Conservation (phyloP, 2,888 invertebrate species). For the Creontiades dilutus region DNA sequence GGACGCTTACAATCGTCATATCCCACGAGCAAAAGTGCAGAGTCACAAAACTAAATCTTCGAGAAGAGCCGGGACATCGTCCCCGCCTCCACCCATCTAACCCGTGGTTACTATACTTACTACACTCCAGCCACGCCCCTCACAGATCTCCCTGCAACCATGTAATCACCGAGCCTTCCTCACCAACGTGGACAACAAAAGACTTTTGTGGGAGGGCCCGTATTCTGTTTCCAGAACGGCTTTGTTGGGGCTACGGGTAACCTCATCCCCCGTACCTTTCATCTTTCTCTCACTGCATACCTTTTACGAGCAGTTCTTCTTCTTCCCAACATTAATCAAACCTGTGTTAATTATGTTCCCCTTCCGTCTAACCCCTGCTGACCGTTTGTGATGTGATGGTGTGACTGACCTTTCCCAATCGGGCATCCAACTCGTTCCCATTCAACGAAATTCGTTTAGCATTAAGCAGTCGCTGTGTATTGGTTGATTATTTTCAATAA, state of each 20-base stretch:
- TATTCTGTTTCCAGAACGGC: conserved; percentile 26
- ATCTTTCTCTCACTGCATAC: conserved; percentile 31
- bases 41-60: no score
- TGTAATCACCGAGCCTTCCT: background rate
- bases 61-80: no score
- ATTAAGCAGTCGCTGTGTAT: no score
- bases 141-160: background rate
- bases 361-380: background rate
- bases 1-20: no score
- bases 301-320: conserved; percentile 31
- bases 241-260: conserved; percentile 34
- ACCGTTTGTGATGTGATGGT: background rate
- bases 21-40: no score
- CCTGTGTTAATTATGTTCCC: background rate
- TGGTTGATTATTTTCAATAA: no score
- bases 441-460: no score
- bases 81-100: no score
- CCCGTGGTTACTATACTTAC: background rate
- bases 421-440: background rate
- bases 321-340: background rate
- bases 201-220: conserved; percentile 20
- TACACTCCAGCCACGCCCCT: background rate
- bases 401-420: background rate
- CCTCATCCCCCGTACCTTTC: background rate
- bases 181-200: background rate